Base-by-base conservation (phyloP, 2,888 invertebrate species). In the Xylota segnis region DNA sequence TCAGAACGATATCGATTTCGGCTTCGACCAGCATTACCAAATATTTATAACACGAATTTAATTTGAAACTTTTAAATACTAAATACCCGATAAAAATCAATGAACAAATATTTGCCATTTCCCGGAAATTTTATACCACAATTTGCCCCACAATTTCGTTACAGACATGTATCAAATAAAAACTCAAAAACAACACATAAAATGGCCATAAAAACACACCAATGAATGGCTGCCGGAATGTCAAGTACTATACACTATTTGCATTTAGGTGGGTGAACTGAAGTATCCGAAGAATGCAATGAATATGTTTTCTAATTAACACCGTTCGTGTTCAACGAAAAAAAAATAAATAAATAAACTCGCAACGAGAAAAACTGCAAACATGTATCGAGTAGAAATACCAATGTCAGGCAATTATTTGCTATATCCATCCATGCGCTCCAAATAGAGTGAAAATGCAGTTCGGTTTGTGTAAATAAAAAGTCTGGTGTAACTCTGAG, bases 261-360 rank as follows among this genome's bases (percentile, higher is more conserved):
- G 58, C 47, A 58, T 47, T 71, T 56, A 72, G 70, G 72, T 68
- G 65, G 77, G 77, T 72, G 83, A 68, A 70, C 45, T 65, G 9
- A 75, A 75, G 58, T 75, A 86, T 81, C 72, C 56, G 50, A 76
- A 43, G 86, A 86, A 86, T 81, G 71, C 76, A 81, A 76, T 61
- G 86, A 76, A 81, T 76, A 81, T 86, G 86, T 81, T 86, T 86
- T 76, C 81, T 81, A 86, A 86, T 86, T 86, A 86, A 86, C 86
- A 86, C 81, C 66, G 66, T 77, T 81, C 81, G 81, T 86, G 86
- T 81, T 77, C 81, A 40, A 72, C 40, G 45, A 43, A 23, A 37
- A 47, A 65, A 66, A 50, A 52, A 52, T 14, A 18, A 10, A 59
- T 12, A 43, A 23, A 23, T 23, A 23, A 23, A 23, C 23, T 23